Evolutionary conservation across 1,140 invertebrate genomes (phyloP), one percentile per base, ranked within the genome.

Genomic region (Zaprionus nigranus): DNA sequence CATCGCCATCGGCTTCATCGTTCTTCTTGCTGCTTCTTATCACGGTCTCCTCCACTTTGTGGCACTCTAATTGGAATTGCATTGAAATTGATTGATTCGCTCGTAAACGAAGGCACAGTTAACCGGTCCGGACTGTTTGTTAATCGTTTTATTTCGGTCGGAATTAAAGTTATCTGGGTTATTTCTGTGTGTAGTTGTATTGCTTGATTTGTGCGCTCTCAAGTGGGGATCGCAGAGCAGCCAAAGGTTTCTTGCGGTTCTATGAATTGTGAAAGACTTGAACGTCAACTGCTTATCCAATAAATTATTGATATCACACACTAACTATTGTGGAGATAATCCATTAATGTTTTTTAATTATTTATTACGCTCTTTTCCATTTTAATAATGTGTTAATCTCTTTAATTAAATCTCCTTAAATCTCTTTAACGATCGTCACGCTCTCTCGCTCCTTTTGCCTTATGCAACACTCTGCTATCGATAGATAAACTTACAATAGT

Each of bases 61-160:
- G 60, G 59, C 67, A 64, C 62, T 65, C 84, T 88, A 88, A 88
- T 88, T 88, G 84, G 88, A 88, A 88, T 90, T 88, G 85, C 84
- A 88, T 90, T 88, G 85, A 88, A 88, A 88, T 90, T 88, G 84
- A 88, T 88, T 88, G 84, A 88, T 88, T 90, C 61, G 81, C 67
- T 80, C 85, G 88, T 88, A 88, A 88, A 87, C 69, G 68, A 54
- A 81, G 51, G 51, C 56, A 68, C 51, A 43, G 28, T 56, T 38
- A 56, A 13, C 64, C 46, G 46, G 60, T 54, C 49, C 64, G 46
- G 57, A 20, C 49, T 66, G 63, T 78, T 78, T 64, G 64, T 69
- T 90, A 88, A 88, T 88, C 84, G 84, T 75, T 88, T 88, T 81
- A 84, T 79, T 87, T 72, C 30, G 57, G 24, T 49, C 20, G 69